Evolutionary conservation across 2,113 vertebrate species (phyloP).

Genomic region (Festucalex cinctus): DNA sequence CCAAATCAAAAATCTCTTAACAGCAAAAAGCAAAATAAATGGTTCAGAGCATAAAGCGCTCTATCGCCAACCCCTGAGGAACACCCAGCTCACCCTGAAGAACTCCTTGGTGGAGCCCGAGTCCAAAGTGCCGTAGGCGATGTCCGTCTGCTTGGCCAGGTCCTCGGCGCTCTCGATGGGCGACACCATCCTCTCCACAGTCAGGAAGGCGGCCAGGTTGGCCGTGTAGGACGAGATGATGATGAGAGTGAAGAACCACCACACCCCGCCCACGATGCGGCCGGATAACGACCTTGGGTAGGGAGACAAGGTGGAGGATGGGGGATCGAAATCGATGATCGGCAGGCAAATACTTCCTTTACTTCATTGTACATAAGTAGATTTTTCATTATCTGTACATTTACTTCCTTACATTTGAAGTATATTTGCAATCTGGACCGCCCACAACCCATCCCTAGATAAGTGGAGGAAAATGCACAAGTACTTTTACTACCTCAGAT

Average conservation of each 20-base stretch:
- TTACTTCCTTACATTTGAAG: background rate
- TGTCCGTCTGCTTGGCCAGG: slow-evolving; percentile 97
- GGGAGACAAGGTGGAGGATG: slow-evolving; percentile 2
- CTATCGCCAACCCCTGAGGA: background rate
- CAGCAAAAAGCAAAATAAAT: too few relatives aligned
- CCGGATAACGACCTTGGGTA: slow-evolving; percentile 90
- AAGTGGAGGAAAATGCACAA: background rate
- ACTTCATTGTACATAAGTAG: background rate
- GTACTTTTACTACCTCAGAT: background rate
- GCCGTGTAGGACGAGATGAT: slow-evolving; percentile 99
- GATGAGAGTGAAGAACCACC: slow-evolving; percentile 99
- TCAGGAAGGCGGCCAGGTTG: slow-evolving; percentile 97
- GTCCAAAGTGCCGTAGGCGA: slow-evolving; percentile 96
- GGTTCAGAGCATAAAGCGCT: background rate
- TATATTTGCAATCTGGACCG: background rate
- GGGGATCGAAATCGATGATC: background rate
- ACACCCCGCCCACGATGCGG: slow-evolving; percentile 96
- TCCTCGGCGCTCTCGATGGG: slow-evolving; percentile 98
- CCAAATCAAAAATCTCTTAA: too few relatives aligned
- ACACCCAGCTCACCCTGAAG: slow-evolving; percentile 87
- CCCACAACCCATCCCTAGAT: background rate
- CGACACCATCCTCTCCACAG: slow-evolving; percentile 97
- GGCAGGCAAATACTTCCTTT: background rate
- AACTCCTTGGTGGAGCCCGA: slow-evolving; percentile 99
- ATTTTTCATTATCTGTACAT: background rate